Conservation (phyloP, 1,140 invertebrate genomes). For the Metaphire vulgaris region DNA sequence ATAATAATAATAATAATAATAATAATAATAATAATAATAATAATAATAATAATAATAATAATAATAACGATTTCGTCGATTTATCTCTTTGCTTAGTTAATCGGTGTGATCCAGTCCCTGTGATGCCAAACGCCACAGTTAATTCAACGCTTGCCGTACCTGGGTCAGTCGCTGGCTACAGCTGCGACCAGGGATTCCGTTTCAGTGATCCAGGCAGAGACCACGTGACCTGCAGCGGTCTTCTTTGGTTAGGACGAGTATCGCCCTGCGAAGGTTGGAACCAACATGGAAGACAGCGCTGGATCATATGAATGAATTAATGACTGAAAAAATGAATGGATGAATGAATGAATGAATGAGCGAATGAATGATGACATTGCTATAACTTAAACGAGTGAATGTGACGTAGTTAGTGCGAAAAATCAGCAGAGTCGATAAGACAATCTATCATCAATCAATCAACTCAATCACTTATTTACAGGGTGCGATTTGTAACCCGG, state of each 20-base stretch:
- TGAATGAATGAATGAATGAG: neutral
- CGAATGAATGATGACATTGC: too few relatives aligned
- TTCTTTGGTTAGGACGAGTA: neutral
- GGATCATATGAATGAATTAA: neutral
- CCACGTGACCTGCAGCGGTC: neutral
- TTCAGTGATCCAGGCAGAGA: neutral
- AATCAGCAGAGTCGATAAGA: too few relatives aligned
- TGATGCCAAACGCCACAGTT: neutral
- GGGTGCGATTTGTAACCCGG: too few relatives aligned
- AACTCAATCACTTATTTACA: too few relatives aligned
- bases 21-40: too few relatives aligned
- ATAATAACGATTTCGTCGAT: too few relatives aligned
- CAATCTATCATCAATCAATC: too few relatives aligned
- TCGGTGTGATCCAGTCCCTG: neutral
- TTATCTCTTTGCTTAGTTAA: too few relatives aligned
- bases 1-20: too few relatives aligned
- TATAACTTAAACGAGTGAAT: too few relatives aligned
- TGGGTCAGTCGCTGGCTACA: neutral
- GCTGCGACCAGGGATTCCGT: neutral
- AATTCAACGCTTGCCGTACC: neutral
- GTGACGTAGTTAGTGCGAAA: too few relatives aligned
- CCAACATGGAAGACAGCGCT: neutral
- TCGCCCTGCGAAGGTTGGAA: neutral
- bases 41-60: too few relatives aligned
- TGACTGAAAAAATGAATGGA: neutral